Evolutionary conservation across 2,113 vertebrate genomes (phyloP).

Genomic region (Alligator sinensis): DNA sequence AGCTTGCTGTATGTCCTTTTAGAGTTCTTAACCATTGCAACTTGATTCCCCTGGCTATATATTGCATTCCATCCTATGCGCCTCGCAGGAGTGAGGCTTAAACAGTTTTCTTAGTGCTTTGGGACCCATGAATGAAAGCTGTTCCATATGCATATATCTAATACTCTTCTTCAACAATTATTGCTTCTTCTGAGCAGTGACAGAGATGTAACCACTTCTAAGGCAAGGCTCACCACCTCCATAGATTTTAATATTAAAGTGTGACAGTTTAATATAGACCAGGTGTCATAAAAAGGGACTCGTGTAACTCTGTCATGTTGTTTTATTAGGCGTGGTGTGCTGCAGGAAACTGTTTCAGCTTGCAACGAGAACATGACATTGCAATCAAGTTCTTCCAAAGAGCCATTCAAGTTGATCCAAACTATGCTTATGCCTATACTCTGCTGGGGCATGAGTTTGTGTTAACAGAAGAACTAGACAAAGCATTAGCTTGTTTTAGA

Average conservation of each 20-base stretch:
- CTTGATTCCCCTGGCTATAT: not conserved
- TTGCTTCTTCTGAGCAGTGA: not conserved
- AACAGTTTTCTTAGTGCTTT: not conserved
- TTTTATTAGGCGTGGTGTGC: conserved; percentile 93
- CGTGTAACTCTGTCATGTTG: not conserved
- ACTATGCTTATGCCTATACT: conserved; percentile 97
- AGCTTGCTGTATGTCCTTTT: not conserved
- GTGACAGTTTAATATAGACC: too few species aligned
- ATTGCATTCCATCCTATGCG: not conserved
- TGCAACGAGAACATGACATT: conserved; percentile 97
- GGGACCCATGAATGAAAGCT: not conserved
- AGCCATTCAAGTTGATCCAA: conserved; percentile 97
- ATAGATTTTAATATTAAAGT: too few species aligned
- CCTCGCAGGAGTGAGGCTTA: not conserved
- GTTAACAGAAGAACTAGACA: conserved; percentile 95
- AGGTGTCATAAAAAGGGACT: not conserved
- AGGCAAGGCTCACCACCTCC: not conserved
- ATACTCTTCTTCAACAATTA: not conserved
- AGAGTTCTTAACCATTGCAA: not conserved
- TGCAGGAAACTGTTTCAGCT: conserved; percentile 98
- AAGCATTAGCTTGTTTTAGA: conserved; percentile 94
- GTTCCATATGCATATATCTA: too few species aligned
- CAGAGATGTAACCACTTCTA: not conserved
- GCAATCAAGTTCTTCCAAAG: conserved; percentile 99
- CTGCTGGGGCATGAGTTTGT: conserved; percentile 96